A percentile compares a stretch with the other conserved stretches of the same genome.
Conservation (phyloP, 2,888 invertebrate genomes). For the Thumatha senex region DNA sequence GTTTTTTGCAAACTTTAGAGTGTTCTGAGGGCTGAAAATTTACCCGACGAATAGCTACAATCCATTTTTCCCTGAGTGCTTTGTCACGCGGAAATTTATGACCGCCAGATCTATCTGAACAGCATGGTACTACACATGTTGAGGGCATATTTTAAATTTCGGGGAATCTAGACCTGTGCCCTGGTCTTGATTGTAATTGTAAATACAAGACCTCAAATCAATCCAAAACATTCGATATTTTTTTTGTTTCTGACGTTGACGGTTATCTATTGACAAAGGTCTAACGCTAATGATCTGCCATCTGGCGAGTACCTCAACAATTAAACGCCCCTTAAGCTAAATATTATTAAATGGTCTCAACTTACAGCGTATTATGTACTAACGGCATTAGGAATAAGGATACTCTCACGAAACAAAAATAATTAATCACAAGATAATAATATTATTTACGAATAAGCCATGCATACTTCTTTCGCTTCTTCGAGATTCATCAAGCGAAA, state of each 20-base stretch:
- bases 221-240: background rate
- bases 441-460: too few species aligned
- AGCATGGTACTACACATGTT: conserved; percentile 12
- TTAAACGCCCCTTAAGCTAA: too few species aligned
- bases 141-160: conserved; percentile 7
- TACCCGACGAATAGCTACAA: conserved; percentile 13
- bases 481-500: too few species aligned
- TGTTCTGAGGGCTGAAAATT: conserved; percentile 12
- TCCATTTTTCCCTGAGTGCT: conserved; percentile 12
- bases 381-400: too few species aligned
- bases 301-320: conserved; percentile 6
- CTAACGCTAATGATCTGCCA: conserved; percentile 12
- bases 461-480: too few species aligned
- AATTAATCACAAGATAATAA: too few species aligned
- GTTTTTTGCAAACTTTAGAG: conserved; percentile 12
- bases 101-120: conserved; percentile 12
- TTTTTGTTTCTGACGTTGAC: conserved; percentile 3
- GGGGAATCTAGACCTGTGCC: background rate
- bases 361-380: too few species aligned
- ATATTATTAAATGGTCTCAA: too few species aligned
- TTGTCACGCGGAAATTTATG: conserved; percentile 17
- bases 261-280: conserved; percentile 5
- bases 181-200: too few species aligned
- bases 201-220: background rate
- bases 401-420: too few species aligned